Evolutionary conservation across 37 sponge, comb jelly and placozoan species (phyloP).

Genomic region (Halisarca cf. caerulea): DNA sequence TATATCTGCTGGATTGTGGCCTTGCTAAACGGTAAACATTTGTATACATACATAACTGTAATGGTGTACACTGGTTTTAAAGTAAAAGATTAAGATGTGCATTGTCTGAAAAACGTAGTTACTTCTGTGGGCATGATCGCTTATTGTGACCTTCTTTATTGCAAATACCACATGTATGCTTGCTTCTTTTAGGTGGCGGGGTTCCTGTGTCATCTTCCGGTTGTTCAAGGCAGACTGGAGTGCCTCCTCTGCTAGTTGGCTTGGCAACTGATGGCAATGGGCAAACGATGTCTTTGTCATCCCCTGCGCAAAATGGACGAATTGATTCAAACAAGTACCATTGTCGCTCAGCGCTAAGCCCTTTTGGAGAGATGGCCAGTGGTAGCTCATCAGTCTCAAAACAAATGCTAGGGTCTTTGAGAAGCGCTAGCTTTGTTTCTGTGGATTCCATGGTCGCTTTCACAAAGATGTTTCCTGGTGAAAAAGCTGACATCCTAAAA

Average conservation of each 20-base stretch:
- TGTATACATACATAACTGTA: too few relatives aligned
- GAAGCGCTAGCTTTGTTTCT: not conserved
- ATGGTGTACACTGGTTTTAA: not conserved
- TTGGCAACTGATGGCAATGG: not conserved
- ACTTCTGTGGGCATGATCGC: not conserved
- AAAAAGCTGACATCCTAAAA: not conserved
- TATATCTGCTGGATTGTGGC: too few relatives aligned
- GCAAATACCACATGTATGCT: not conserved
- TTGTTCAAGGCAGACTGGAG: not conserved
- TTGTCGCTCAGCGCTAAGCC: slow-evolving; percentile 23
- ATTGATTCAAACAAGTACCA: slow-evolving; percentile 35
- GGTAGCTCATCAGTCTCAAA: not conserved
- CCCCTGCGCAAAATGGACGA: slow-evolving; percentile 19
- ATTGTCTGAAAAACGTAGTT: not conserved
- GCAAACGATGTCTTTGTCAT: not conserved
- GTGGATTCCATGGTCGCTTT: not conserved
- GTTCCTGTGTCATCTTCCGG: not conserved
- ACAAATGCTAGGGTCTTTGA: not conserved
- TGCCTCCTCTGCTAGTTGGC: not conserved
- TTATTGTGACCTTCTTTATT: not conserved
- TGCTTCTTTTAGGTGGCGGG: not conserved
- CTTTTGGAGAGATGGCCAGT: not conserved
- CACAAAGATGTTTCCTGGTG: not conserved
- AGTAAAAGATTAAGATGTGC: too few relatives aligned
- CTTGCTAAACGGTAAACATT: too few relatives aligned